Percentiles rank a stretch among this genome's conserved stretches.
Conservation (phyloP, 2,888 invertebrate genomes). For the Dryobota labecula region DNA sequence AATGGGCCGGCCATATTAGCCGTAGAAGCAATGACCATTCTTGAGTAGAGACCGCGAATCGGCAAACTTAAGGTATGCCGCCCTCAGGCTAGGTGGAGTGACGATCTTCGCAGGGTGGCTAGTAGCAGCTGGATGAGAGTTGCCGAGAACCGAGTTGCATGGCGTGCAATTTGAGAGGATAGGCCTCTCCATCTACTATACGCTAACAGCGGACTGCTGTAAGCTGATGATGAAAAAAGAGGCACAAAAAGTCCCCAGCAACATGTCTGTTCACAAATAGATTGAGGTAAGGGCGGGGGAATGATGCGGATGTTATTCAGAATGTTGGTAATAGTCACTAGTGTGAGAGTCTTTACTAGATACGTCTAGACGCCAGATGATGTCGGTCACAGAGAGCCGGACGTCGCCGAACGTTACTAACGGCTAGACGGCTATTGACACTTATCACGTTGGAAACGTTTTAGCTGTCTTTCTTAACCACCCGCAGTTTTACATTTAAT, state of each 20-base stretch:
- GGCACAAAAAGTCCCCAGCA: background rate
- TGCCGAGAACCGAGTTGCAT: background rate
- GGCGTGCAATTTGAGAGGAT: background rate
- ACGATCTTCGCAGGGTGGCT: background rate
- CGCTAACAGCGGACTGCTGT: background rate
- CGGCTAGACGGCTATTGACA: background rate
- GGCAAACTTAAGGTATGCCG: background rate
- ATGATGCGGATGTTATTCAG: background rate
- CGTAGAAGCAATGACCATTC: background rate
- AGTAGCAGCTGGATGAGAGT: background rate
- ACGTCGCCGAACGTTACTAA: background rate
- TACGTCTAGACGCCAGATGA: background rate
- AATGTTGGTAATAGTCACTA: background rate
- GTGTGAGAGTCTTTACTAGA: background rate
- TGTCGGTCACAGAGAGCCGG: background rate
- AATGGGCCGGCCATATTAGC: background rate
- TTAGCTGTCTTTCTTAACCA: background rate
- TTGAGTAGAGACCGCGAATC: background rate
- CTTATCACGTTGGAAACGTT: background rate
- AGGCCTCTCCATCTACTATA: background rate
- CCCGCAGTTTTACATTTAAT: background rate
- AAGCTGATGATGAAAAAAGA: background rate
- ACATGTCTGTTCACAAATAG: background rate
- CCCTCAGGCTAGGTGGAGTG: background rate
- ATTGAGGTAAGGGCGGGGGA: too few relatives aligned